Conservation (phyloP, 2,113 vertebrate genomes). For the Ceratotherium simum region DNA sequence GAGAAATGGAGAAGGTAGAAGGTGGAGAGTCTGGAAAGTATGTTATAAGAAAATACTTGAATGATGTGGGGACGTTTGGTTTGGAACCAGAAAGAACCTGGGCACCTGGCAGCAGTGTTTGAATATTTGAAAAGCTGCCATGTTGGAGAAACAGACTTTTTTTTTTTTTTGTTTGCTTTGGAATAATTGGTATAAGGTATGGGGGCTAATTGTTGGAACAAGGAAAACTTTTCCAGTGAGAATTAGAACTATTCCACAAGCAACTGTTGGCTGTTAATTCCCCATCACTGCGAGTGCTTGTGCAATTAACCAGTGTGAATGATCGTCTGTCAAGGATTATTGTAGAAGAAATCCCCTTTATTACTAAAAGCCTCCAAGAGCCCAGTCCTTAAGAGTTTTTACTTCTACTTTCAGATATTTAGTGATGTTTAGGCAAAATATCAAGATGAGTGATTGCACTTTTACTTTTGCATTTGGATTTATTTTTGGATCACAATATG, state of each 20-base stretch:
- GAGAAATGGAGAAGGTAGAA: background rate
- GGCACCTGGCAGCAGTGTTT: background rate
- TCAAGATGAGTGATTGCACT: background rate
- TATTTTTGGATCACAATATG: background rate
- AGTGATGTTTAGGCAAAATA: background rate
- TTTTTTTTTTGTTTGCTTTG: background rate
- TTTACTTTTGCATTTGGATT: slow-evolving; percentile 34
- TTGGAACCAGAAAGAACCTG: background rate
- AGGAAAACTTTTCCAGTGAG: background rate
- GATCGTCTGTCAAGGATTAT: background rate
- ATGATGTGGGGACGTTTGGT: background rate
- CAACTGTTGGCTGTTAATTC: background rate
- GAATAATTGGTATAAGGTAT: slow-evolving; percentile 38
- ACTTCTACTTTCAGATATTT: background rate
- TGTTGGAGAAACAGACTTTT: background rate
- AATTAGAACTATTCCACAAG: background rate
- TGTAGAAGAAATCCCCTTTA: background rate
- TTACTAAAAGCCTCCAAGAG: background rate
- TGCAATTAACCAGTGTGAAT: background rate
- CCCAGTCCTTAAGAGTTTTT: background rate
- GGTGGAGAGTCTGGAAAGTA: background rate
- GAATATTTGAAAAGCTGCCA: slow-evolving; percentile 21
- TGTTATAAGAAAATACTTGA: slow-evolving; percentile 30
- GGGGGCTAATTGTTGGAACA: background rate
- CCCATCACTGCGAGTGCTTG: background rate